Base-by-base conservation (phyloP, 2,797 vertebrate species). In the Vireo griseus region DNA sequence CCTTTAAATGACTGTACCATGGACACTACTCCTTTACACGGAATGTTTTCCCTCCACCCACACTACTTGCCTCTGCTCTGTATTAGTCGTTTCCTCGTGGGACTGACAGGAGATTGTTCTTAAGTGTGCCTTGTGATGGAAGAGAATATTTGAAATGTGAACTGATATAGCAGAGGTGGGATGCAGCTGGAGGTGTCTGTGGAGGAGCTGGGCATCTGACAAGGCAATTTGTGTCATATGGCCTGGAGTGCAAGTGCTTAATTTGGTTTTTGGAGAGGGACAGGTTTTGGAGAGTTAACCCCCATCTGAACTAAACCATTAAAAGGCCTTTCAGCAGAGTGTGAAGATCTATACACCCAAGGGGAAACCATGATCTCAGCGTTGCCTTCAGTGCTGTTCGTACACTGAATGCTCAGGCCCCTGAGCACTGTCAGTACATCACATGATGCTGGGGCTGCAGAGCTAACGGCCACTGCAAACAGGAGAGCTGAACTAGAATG, bases 161-260 rank as follows among this genome's bases (percentile, higher is more conserved):
- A 59, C 8, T 4, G 6, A 5, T 40, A 4, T 0, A 48, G 42
- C 20, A 54, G 16, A 24, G 29, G 17, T 52, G 37, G 42, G 31
- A 54, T 54, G 42, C 47, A 81, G 50, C 24, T 75, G 57, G 42
- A 24, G 29, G 25, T 62, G 65, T 17, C 48, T 74, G 13, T 37
- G 28, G 11, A 74, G 48, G 72, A 63, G 26, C 63, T 26, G 14
- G 13, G 57, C 42, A 93, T 50, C 51, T 75, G 50, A 68, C 7
- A 69, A 58, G 10, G n/a, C 9, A 40, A 8, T 66, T 29, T 51
- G 15, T 42, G 25, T 25, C 28, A 3, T 2, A 2, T 19, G 35
- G 21, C 11, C 39, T 31, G 35, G 51, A 62, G n/a, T 9, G 1
- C 17, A 15, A 55, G 1, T 5, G 16, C 10, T 66, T 11, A 18